Evolutionary conservation across 2,113 vertebrate genomes (phyloP), one percentile per base, ranked within the genome.

Genomic region (Caloenas nicobarica): DNA sequence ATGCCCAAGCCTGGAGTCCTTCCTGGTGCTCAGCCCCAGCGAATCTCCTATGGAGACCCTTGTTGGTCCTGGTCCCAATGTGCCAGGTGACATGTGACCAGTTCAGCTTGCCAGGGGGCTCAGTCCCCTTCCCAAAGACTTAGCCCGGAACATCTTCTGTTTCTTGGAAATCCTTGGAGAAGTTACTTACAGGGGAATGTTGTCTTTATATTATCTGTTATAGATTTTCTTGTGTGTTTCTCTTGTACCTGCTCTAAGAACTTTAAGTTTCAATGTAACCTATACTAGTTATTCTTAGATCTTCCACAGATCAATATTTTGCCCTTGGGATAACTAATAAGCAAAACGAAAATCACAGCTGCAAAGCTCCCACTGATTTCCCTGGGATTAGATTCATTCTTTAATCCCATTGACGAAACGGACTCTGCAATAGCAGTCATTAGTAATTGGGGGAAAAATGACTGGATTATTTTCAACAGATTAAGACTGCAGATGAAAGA

Each of bases 51-150:
- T 1, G 6, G 71, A 44, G 14, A 31, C 4, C 6, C 13, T 82
- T 73, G 48, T 48, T 51, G 26, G 16, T 72, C 26, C 28, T 42
- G 5, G 33, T 44, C 21, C 28, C 19, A 31, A 7, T 16, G 15
- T 36, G 11, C 16, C 4, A 24, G 21, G 7, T 16, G 48, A 13
- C 0, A 1, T 61, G 31, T 72, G 15, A 2, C 13, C 3, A 10
- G 33, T 72, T 68, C 12, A 34, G 9, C 28, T 56, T 31, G 40
- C 15, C 16, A 44, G 12, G 48, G 5, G 5, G 8, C 5, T 58
- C 17, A 33, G 33, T 24, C 8, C 13, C 25, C 5, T 25, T 33
- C 40, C 54, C 56, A 53, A 18, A 42, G 18, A 36, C 13, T 54
- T 65, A 31, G 12, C 8, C 2, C 16, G 68, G 29, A 36, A 40